Evolutionary conservation across 2,888 invertebrate species (phyloP).

Genomic region (Nycteola revayana): DNA sequence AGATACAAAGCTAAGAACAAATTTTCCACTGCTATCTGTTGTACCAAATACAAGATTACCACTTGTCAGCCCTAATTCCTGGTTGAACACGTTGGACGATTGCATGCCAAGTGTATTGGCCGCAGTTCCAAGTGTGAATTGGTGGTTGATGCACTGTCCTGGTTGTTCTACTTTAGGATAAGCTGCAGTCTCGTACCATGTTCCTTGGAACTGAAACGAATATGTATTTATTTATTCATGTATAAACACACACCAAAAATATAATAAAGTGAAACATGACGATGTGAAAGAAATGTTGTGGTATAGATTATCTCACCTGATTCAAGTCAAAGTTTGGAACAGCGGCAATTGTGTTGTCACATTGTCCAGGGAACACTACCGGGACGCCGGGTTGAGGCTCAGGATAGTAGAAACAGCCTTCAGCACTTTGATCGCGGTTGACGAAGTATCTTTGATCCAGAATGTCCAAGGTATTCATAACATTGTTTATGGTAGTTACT

Average conservation of each 20-base stretch:
- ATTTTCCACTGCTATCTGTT: constrained; percentile 20
- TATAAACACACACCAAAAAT: too few relatives aligned
- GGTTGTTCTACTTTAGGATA: constrained; percentile 34
- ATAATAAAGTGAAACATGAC: too few relatives aligned
- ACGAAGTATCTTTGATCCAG: constrained; percentile 42
- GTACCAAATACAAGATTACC: constrained; percentile 20
- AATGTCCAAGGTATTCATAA: constrained; percentile 36
- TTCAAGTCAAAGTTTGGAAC: constrained; percentile 32
- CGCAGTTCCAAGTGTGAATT: constrained; percentile 15
- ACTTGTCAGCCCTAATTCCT: constrained; percentile 26
- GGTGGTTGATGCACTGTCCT: constrained; percentile 38
- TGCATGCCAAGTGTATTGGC: constrained; percentile 20
- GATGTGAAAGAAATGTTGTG: too few relatives aligned
- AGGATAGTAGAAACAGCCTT: constrained; percentile 54
- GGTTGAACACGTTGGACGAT: constrained; percentile 34
- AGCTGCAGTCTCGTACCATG: constrained; percentile 37
- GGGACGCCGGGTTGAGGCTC: constrained; percentile 38
- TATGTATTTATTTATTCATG: too few relatives aligned
- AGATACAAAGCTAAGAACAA: constrained; percentile 13
- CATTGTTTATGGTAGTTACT: constrained; percentile 31
- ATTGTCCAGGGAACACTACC: constrained; percentile 49
- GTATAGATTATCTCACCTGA: constrained; percentile 27
- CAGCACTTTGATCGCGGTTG: constrained; percentile 34
- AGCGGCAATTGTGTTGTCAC: constrained; percentile 34
- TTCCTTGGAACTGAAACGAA: constrained; percentile 24